A percentile compares a stretch with the other conserved stretches of the same genome.
phyloP scores from a whole-genome alignment of 2,113 vertebrate species.

The Gopherus evgoodei region DNA sequence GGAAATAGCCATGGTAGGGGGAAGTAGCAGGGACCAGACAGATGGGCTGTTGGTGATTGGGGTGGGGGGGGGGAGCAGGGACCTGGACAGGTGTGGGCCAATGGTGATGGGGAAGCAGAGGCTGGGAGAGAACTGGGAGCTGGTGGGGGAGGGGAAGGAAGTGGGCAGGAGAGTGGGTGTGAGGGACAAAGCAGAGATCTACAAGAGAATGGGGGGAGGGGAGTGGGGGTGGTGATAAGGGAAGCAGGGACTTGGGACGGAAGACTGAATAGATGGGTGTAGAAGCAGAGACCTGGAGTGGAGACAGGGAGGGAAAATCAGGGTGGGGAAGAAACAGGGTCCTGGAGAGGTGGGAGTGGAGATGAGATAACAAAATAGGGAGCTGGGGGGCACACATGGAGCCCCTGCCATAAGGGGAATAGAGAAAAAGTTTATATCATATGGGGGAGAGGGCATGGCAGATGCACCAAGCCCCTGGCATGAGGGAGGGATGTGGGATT shows the following conservation, averaged over 20 bases:
- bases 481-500: background rate
- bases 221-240: background rate
- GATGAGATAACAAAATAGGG: background rate
- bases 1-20: background rate
- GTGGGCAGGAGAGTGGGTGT: background rate
- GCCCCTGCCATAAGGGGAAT: background rate
- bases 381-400: background rate
- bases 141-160: background rate
- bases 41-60: rapidly evolving
- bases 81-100: background rate
- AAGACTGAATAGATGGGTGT: background rate
- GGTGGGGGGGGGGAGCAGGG: background rate
- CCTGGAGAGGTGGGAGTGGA: background rate
- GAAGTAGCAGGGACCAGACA: background rate
- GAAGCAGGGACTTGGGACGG: background rate
- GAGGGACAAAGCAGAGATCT: background rate
- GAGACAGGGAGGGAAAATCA: background rate
- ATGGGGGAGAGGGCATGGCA: background rate
- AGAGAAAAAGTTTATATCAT: background rate
- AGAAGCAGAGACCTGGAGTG: background rate
- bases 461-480: background rate
- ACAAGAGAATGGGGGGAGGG: background rate
- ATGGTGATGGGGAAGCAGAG: background rate
- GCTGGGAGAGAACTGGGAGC: background rate
- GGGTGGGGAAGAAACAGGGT: background rate